These are phyloP conservation scores for Drosophila arawakana DNA, from an alignment of 1,140 invertebrate genomes.

Conservation along the genomic window DNA sequence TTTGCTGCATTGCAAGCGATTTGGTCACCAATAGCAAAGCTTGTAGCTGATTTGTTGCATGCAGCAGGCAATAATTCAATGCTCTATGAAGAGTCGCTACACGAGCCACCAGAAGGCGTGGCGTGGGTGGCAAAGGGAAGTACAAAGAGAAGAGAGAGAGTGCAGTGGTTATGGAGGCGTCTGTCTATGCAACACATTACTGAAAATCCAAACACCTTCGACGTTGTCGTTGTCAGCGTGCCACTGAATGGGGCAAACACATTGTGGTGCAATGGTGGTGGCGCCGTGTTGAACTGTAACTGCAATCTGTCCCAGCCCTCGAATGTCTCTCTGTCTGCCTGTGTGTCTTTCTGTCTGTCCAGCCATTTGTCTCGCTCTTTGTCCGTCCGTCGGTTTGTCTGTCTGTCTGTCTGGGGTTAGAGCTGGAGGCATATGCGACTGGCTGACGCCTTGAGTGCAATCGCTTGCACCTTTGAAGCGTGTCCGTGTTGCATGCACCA, in stretches of 20 bases:
- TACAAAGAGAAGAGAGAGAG: conserved; percentile 13
- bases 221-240: conserved; percentile 56
- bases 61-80: conserved; percentile 79
- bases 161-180: not conserved
- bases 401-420: not conserved
- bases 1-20: conserved; percentile 48
- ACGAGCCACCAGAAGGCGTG: not conserved
- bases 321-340: conserved; percentile 23
- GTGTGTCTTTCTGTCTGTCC: not conserved
- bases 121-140: not conserved
- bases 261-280: conserved; percentile 4
- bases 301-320: conserved; percentile 69
- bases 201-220: conserved; percentile 66
- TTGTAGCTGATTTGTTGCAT: conserved; percentile 77
- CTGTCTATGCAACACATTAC: conserved; percentile 53
- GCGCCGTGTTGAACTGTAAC: conserved; percentile 67
- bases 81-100: conserved; percentile 45
- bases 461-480: conserved; percentile 79
- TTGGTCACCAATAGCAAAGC: conserved; percentile 36
- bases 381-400: conserved; percentile 1
- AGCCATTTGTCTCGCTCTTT: conserved; percentile 26
- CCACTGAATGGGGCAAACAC: conserved; percentile 6
- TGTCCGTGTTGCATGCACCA: conserved; percentile 71
- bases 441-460: conserved; percentile 71
- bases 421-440: conserved; percentile 52